Conservation (phyloP, 2,888 invertebrate genomes). For the Tenthredo distinguenda region DNA sequence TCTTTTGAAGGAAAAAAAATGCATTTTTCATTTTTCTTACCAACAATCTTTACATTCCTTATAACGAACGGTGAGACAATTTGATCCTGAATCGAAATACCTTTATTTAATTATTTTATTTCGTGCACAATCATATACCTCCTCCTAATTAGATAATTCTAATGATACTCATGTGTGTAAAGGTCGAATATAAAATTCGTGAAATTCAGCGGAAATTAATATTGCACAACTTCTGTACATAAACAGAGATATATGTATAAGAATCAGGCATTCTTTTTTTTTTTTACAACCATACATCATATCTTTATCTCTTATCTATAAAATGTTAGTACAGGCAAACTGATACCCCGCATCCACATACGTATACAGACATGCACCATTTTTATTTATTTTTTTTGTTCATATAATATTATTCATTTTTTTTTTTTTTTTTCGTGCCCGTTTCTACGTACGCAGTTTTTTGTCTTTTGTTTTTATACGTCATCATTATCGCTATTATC, state of each 20-base stretch:
- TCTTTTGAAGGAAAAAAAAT: too few species aligned
- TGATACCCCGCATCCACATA: background rate
- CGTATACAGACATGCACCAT: background rate
- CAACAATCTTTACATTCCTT: too few species aligned
- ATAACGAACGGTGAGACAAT: too few species aligned
- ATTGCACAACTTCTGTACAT: background rate
- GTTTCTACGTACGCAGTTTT: background rate
- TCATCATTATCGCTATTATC: background rate
- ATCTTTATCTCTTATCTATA: slow-evolving; percentile 19
- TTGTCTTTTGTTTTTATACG: background rate
- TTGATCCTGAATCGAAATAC: too few species aligned
- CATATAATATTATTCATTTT: background rate
- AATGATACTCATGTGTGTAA: too few species aligned
- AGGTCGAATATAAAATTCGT: background rate
- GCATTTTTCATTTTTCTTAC: too few species aligned
- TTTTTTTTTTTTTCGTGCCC: background rate
- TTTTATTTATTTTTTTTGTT: background rate
- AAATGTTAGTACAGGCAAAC: slow-evolving; percentile 13
- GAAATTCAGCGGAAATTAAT: background rate
- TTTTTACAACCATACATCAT: background rate
- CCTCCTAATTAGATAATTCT: too few species aligned
- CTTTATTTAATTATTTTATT: too few species aligned
- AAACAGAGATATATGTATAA: background rate
- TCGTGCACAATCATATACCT: too few species aligned
- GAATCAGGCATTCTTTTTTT: background rate